Base-by-base conservation (phyloP, 2,113 vertebrate species). In the Protobothrops mucrosquamatus region DNA sequence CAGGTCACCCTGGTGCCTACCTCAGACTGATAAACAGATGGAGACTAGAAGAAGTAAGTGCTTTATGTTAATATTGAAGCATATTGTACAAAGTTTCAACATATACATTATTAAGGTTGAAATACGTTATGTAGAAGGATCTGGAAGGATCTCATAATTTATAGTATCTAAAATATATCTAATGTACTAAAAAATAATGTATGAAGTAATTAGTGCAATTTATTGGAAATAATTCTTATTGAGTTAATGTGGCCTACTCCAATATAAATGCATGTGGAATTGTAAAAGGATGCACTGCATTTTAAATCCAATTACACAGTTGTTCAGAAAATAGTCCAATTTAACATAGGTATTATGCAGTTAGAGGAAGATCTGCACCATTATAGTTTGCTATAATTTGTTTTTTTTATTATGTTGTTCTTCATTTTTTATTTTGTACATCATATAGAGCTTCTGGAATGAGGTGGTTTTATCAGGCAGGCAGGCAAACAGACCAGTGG, bases 41-140 rank as follows among this genome's bases (percentile, higher is more conserved):
- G 99, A 98, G 99, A 95, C 97, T 99, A 95, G 99, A 99, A 97
- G 99, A 99, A 98, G 99, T 99, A 94, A 97, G 98, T 98, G 94
- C 54, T 92, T 0, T 0, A 57, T 91, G 69, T 26, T 89, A 46
- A 39, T 89, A 46, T 74, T 55, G 69, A 39, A 24, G 9, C 12
- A 39, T 74, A 55, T 52, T 92, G 29, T 54, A 46, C 14, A 55
- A 18, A 46, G 34, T n/a, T 87, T 20, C n/a, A 88, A 59, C 3
- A 12, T 11, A 2, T 52, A 88, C 48, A 69, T 54, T 55, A 8
- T 81, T 69, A 69, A 8, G 20, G 23, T 11, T 64, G 56, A 91
- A 85, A 24, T 22, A 9, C 4, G 3, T 39, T 39, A 15, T 91
- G 15, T 22, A 26, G 26, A 61, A 89, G 9, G 23, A 86, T 7